These are phyloP conservation scores for Plagiodera versicolora DNA, from an alignment of 2,888 invertebrate genomes.

Conservation along the genomic window DNA sequence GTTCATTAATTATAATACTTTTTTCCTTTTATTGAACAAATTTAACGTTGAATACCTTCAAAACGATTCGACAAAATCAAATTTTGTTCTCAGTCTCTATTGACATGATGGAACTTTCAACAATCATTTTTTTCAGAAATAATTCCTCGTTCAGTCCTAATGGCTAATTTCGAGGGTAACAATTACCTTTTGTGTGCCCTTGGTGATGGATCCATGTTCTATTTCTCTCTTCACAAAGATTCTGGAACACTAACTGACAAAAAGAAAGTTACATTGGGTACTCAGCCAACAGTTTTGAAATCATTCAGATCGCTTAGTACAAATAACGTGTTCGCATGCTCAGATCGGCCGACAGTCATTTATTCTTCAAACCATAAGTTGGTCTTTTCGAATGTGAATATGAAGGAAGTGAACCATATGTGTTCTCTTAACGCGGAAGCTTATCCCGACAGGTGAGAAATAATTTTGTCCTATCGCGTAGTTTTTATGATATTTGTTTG, in stretches of 20 bases:
- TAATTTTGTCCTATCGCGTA: not conserved
- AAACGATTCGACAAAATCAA: too few species aligned
- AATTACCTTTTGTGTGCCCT: constrained; percentile 89
- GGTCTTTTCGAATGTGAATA: constrained; percentile 97
- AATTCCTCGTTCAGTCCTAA: constrained; percentile 92
- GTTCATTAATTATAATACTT: too few species aligned
- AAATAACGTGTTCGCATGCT: constrained; percentile 97
- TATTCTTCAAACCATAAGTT: constrained; percentile 99
- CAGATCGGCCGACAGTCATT: constrained; percentile 97
- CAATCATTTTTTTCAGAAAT: constrained; percentile 69
- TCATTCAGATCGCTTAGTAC: constrained; percentile 89
- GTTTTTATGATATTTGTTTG: not conserved
- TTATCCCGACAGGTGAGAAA: constrained; percentile 82
- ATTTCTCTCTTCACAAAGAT: constrained; percentile 81
- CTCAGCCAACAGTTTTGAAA: constrained; percentile 91
- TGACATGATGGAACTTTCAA: not conserved
- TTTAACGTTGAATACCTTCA: too few species aligned
- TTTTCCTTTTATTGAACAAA: too few species aligned
- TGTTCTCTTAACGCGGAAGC: constrained; percentile 94
- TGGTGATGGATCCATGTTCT: constrained; percentile 97
- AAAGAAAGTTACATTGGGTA: constrained; percentile 95
- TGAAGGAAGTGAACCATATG: constrained; percentile 96
- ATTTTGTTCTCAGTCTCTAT: too few species aligned
- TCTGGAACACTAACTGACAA: constrained; percentile 80
- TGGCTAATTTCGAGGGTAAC: constrained; percentile 91